These are phyloP conservation scores for Rhinichthys klamathensis DNA, from an alignment of 2,113 vertebrate genomes.

Conservation along the genomic window DNA sequence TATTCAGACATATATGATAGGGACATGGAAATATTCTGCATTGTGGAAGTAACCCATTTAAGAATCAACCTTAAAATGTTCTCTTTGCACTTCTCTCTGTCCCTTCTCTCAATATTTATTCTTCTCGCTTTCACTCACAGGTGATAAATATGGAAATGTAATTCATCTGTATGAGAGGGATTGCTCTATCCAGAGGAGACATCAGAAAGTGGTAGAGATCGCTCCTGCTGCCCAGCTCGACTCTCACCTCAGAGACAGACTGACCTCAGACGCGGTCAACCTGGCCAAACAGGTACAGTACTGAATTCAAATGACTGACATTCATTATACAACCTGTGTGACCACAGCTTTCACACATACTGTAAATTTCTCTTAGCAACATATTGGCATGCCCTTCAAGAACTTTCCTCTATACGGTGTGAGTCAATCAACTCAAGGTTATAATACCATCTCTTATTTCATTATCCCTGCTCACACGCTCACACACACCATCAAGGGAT, in stretches of 20 bases:
- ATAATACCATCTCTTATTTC: not conserved
- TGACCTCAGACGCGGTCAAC: constrained; percentile 77
- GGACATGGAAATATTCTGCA: too few species aligned
- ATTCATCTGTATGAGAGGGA: constrained; percentile 91
- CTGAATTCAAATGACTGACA: not conserved
- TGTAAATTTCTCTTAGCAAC: not conserved
- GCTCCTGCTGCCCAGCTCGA: constrained; percentile 77
- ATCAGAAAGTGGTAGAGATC: constrained; percentile 88
- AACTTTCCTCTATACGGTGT: not conserved
- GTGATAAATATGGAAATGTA: constrained; percentile 89
- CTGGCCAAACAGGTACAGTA: constrained; percentile 77
- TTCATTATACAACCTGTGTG: not conserved
- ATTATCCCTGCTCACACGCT: not conserved
- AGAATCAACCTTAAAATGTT: not conserved
- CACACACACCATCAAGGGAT: constrained; percentile 5
- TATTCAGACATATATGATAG: not conserved
- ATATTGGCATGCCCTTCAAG: not conserved
- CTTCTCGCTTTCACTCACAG: constrained; percentile 63
- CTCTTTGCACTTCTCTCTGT: not conserved
- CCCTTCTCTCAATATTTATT: not conserved
- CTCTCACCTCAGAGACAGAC: constrained; percentile 71
- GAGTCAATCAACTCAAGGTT: constrained; percentile 16
- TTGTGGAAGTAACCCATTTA: not conserved
- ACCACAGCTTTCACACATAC: constrained; percentile 4
- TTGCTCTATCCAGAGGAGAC: constrained; percentile 91